A percentile compares a stretch with the other conserved stretches of the same genome.
phyloP scores from a whole-genome alignment of 2,113 vertebrate species.

The Azemiops feae region DNA sequence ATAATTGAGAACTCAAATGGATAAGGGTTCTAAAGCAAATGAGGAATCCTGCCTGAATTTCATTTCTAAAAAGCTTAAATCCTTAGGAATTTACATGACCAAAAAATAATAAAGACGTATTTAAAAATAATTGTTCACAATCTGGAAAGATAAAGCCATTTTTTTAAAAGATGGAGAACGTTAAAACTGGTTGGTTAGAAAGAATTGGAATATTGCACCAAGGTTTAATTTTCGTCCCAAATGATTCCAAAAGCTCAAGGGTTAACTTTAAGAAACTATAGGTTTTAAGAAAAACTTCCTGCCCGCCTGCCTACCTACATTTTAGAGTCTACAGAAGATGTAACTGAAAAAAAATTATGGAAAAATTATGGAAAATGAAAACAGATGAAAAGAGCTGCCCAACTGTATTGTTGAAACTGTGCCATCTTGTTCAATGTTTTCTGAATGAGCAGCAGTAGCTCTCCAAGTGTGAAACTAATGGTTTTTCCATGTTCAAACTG shows the following conservation, averaged over 20 bases:
- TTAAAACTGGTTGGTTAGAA: neutral
- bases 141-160: neutral
- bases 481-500: neutral
- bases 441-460: neutral
- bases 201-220: neutral
- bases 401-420: neutral
- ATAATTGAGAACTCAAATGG: neutral
- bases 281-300: neutral
- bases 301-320: neutral
- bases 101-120: neutral
- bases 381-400: neutral
- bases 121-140: neutral
- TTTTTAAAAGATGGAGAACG: neutral
- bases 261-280: neutral
- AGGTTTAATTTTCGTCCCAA: neutral
- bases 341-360: neutral
- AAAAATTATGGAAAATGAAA: neutral
- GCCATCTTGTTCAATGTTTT: neutral
- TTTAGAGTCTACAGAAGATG: neutral
- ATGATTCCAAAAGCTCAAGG: neutral
- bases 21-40: neutral
- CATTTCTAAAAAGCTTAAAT: neutral
- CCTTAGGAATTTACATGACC: neutral
- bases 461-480: neutral
- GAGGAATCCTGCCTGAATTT: neutral